Base-by-base conservation (phyloP, 2,113 vertebrate species). In the Eolophus roseicapilla region DNA sequence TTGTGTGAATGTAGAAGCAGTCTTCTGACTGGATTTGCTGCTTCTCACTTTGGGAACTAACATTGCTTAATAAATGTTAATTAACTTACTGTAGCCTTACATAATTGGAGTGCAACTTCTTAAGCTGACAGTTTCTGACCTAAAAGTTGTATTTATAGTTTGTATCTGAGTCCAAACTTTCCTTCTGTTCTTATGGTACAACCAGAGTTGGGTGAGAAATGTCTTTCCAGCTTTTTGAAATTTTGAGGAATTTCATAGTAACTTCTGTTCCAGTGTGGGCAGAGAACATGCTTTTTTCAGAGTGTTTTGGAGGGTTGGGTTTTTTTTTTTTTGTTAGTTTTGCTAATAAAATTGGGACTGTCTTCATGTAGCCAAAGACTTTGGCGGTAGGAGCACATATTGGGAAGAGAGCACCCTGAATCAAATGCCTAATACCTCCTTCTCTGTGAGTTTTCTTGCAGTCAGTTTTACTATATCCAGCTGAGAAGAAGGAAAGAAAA, bases 231-330 rank as follows among this genome's bases (percentile, higher is more conserved):
- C n/a, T 44, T 65, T 69, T 81, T 62, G 5, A 67, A 69, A 46
- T 74, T 20, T 67, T 25, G 28, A 89, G 21, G n/a, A 67, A 20
- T 78, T 81, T 65, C 1, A 9, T 24, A 3, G 12, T 46, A 29
- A 60, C 4, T 75, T 31, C 23, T 47, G 5, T 68, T 70, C 9
- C 35, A 71, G 11, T n/a, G 37, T 35, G 19, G 13, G 21, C 44
- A 89, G 55, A 79, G 92, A 82, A 39, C 7, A 19, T 20, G 4
- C 1, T 64, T 68, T 55, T 74, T 73, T 52, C 16, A 21, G 11
- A 17, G 6, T 29, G 9, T 44, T 77, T 43, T 25, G 16, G 2
- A 0, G 2, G 17, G 39, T 39, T 13, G 29, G 52, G 17, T 1
- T 15, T 25, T 39, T 39, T 24, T 19, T 53, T 31, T 33, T 31